These are phyloP conservation scores for Conus betulinus DNA, from an alignment of 1,140 invertebrate species.

Conservation along the genomic window DNA sequence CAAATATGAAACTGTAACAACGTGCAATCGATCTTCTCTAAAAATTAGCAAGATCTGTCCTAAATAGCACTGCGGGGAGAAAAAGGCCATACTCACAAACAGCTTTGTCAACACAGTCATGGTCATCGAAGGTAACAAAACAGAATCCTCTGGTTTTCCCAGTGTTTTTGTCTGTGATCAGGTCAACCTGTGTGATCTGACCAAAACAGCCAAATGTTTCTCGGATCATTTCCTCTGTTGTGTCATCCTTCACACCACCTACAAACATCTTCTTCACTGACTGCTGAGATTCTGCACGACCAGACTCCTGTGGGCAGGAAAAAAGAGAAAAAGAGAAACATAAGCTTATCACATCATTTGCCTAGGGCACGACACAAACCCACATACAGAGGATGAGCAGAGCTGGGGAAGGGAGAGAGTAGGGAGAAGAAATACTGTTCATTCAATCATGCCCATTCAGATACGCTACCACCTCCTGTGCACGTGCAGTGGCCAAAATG, in stretches of 20 bases:
- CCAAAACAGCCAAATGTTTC: constrained; percentile 54
- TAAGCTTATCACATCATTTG: too few species aligned
- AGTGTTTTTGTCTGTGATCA: constrained; percentile 49
- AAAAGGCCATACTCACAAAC: constrained; percentile 45
- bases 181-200: constrained; percentile 43
- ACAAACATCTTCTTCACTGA: constrained; percentile 90
- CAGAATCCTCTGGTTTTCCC: constrained; percentile 65
- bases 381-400: not conserved
- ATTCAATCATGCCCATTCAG: too few species aligned
- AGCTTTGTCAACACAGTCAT: constrained; percentile 70
- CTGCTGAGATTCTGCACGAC: constrained; percentile 28
- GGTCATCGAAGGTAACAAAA: constrained; percentile 71
- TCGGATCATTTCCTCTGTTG: constrained; percentile 50
- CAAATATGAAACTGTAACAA: not conserved
- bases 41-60: too few species aligned
- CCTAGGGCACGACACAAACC: too few species aligned
- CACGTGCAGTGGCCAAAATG: too few species aligned
- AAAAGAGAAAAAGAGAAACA: too few species aligned
- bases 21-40: too few species aligned
- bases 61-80: not conserved
- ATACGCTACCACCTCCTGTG: too few species aligned
- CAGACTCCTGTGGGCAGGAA: not conserved
- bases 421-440: too few species aligned
- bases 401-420: not conserved
- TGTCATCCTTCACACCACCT: constrained; percentile 78